Conservation (phyloP, 2,113 vertebrate species). For the Microtus pennsylvanicus region DNA sequence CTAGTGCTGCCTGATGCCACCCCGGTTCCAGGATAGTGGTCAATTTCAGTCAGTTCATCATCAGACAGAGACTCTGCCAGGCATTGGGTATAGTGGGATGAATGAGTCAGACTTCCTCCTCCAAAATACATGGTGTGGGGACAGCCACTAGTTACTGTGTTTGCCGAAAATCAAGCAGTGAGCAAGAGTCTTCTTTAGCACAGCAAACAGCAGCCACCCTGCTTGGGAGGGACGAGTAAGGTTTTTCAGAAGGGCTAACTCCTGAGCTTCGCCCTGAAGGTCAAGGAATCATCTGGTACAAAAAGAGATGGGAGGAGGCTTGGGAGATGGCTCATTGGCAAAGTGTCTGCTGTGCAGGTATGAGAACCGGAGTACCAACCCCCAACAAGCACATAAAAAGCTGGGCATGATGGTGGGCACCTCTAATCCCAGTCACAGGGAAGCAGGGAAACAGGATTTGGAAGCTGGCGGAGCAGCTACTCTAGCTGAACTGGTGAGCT, state of each 20-base stretch:
- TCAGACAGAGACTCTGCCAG: background rate
- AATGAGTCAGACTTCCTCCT: background rate
- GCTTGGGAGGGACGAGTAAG: background rate
- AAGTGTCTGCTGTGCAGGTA: background rate
- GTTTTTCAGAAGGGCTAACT: background rate
- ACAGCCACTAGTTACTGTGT: background rate
- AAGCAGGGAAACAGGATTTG: background rate
- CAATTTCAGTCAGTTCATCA: background rate
- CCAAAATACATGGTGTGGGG: background rate
- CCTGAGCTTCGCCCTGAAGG: background rate
- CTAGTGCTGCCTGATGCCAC: background rate
- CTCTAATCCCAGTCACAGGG: background rate
- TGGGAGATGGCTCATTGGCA: background rate
- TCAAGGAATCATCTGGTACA: background rate
- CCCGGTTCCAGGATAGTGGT: background rate
- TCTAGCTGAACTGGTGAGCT: background rate
- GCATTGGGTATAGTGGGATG: background rate
- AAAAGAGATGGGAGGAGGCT: background rate
- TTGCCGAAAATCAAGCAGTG: background rate
- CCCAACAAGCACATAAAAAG: background rate
- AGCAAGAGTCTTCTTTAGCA: background rate
- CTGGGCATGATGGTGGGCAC: no score
- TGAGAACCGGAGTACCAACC: background rate
- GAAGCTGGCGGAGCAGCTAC: background rate
- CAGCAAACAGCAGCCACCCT: background rate